Evolutionary conservation across 2,113 vertebrate genomes (phyloP), one percentile per base, ranked within the genome.

Genomic region (Dryoscopus gambensis): DNA sequence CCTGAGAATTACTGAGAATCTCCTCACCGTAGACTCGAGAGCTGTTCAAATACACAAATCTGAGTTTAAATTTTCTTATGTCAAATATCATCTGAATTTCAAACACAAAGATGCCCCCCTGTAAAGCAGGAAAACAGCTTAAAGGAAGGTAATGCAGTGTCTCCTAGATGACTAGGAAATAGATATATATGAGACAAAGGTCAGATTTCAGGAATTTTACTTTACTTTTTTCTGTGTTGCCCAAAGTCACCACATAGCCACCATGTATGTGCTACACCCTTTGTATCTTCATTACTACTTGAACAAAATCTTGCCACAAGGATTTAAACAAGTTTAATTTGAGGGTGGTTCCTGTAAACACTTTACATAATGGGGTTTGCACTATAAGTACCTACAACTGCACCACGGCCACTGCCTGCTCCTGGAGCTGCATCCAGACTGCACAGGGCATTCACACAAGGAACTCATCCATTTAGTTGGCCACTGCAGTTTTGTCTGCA

Each of bases 311-410:
- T 53, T 50, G 21, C 13, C 7, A 2, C 53, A 10, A 22, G 18
- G 25, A 62, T 20, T 68, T 10, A 24, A 56, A 55, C 33, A 28
- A 49, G 21, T 67, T 73, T 9, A 27, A 39, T 55, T 11, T 21
- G 35, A 42, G 52, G 16, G 19, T 7, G 4, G 76, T 15, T 65
- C 22, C 24, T 20, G 35, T 33, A 30, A 44, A n/a, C 9, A 74
- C 35, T 20, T 68, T 6, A 39, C 20, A 7, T 5, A 5, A 20
- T 1, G 2, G 20, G 18, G 37, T 23, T 50, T 0, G 0, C 55
- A 52, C 49, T 31, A 3, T 0, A 0, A 63, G 22, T 15, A 21
- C 39, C 44, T 33, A 8, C 12, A 71, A 6, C 28, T 19, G 70
- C n/a, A 40, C 8, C n/a, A 47, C 1, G 3, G 53, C 30, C n/a